Conservation (phyloP, 1,140 invertebrate species). For the Zaprionus inermis region DNA sequence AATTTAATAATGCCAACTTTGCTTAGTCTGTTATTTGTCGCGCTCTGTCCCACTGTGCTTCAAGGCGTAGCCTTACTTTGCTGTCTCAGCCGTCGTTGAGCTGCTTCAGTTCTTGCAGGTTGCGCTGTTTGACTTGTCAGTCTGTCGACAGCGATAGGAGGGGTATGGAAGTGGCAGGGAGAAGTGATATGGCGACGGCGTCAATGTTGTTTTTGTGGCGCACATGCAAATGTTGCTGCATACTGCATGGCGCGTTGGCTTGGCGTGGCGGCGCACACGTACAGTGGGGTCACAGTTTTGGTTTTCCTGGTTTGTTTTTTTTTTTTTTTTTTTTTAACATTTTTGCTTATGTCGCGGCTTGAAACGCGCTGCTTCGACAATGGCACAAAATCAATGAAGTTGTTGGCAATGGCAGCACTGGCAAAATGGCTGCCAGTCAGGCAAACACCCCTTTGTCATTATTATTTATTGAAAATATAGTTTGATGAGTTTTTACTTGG, state of each 20-base stretch:
- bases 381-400: slow-evolving; percentile 78
- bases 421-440: slow-evolving; percentile 55
- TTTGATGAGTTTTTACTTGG: slow-evolving; percentile 80
- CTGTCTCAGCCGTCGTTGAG: slow-evolving; percentile 21
- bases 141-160: slow-evolving; percentile 24
- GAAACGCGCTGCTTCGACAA: slow-evolving; percentile 36
- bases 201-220: slow-evolving; percentile 24
- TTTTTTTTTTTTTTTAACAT: slow-evolving; percentile 27
- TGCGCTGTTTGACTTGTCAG: slow-evolving; percentile 66
- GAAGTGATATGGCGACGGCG: not conserved
- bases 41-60: slow-evolving; percentile 12
- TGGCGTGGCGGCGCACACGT: slow-evolving; percentile 40
- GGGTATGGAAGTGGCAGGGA: not conserved
- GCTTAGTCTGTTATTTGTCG: not conserved
- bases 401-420: slow-evolving; percentile 26
- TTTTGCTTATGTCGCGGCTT: slow-evolving; percentile 58
- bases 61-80: slow-evolving; percentile 12
- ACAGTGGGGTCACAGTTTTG: slow-evolving; percentile 19
- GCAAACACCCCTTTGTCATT: slow-evolving; percentile 59
- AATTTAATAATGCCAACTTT: too few species aligned
- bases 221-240: slow-evolving; percentile 61
- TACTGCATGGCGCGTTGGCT: slow-evolving; percentile 36
- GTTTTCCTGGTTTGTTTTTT: too few species aligned
- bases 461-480: slow-evolving; percentile 82
- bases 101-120: slow-evolving; percentile 55